Conservation (phyloP, 1,140 invertebrate species). For the Anagrus nilaparvatae region DNA sequence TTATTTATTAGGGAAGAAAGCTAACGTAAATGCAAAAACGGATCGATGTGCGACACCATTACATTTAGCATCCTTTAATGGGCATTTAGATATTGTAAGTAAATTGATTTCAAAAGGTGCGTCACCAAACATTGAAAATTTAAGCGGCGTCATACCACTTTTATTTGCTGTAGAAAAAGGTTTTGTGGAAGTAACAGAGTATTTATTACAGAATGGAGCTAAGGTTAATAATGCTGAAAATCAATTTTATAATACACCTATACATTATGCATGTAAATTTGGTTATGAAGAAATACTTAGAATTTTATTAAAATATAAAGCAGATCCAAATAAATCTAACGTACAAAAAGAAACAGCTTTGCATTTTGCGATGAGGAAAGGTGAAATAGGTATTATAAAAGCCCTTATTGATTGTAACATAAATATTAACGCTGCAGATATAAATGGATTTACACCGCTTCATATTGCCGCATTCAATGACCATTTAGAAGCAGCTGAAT, state of each 20-base stretch:
- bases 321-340: slow-evolving; percentile 46
- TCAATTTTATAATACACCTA: slow-evolving; percentile 11
- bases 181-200: slow-evolving; percentile 5
- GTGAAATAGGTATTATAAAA: too few relatives aligned
- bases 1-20: slow-evolving; percentile 4
- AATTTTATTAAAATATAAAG: slow-evolving; percentile 45
- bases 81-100: slow-evolving; percentile 59
- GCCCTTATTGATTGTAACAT: too few relatives aligned
- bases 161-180: slow-evolving; percentile 15
- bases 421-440: too few relatives aligned
- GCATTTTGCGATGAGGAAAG: too few relatives aligned
- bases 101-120: slow-evolving; percentile 55
- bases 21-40: slow-evolving; percentile 36
- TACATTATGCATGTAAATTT: slow-evolving; percentile 19
- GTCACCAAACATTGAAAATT: slow-evolving; percentile 28
- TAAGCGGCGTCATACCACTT: slow-evolving; percentile 15
- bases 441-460: slow-evolving; percentile 8
- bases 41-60: slow-evolving; percentile 9
- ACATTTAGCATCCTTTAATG: slow-evolving; percentile 27
- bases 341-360: too few relatives aligned
- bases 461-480: slow-evolving; percentile 8
- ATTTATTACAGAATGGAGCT: slow-evolving; percentile 12
- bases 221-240: slow-evolving; percentile 27
- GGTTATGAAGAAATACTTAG: slow-evolving; percentile 48
- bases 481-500: slow-evolving; percentile 4